Conservation (phyloP, 2,888 invertebrate genomes). For the Dolomedes plantarius region DNA sequence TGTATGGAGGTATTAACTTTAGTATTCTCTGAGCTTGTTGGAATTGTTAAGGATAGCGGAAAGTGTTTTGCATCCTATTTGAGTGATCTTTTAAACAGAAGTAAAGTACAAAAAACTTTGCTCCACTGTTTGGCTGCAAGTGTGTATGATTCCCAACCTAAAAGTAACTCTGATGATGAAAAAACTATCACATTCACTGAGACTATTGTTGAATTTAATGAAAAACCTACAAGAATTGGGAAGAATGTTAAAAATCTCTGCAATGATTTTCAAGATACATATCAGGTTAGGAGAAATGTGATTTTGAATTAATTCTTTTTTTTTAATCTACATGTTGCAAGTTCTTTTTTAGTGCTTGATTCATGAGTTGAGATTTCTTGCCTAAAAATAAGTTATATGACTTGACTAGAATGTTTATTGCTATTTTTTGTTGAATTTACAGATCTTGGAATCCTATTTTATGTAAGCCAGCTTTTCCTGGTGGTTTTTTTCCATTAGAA, state of each 20-base stretch:
- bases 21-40: conserved; percentile 84
- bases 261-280: conserved; percentile 71
- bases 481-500: too few species aligned
- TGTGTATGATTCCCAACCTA: conserved; percentile 79
- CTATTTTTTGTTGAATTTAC: too few species aligned
- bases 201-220: conserved; percentile 85
- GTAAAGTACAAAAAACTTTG: conserved; percentile 89
- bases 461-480: too few species aligned
- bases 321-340: neutral
- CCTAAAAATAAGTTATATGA: too few species aligned
- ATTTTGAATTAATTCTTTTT: too few species aligned
- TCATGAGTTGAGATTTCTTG: too few species aligned
- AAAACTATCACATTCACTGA: conserved; percentile 82
- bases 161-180: conserved; percentile 36
- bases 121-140: conserved; percentile 88
- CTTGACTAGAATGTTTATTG: too few species aligned
- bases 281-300: conserved; percentile 54
- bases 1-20: conserved; percentile 82
- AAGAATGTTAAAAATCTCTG: neutral
- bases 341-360: too few species aligned
- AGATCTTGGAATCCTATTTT: too few species aligned
- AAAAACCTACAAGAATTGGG: conserved; percentile 75
- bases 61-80: conserved; percentile 85
- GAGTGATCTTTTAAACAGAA: conserved; percentile 80
- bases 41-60: conserved; percentile 85